Evolutionary conservation across 2,113 vertebrate species (phyloP).

Genomic region (Cyprinodon variegatus): DNA sequence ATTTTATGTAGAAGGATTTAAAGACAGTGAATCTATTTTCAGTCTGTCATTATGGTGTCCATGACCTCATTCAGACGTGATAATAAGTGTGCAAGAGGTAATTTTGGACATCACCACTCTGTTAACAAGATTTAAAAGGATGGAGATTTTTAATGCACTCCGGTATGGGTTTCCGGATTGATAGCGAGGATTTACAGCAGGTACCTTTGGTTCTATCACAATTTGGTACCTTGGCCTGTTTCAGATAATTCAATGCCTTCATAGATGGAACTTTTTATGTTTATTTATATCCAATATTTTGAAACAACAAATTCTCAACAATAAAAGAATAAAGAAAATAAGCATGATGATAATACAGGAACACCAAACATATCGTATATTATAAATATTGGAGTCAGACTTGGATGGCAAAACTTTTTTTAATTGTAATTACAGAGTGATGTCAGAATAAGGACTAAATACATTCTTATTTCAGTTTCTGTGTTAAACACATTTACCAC

Average conservation of each 20-base stretch:
- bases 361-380: no score
- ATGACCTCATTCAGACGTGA: neutral
- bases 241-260: neutral
- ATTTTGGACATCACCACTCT: neutral
- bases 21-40: neutral
- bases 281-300: neutral
- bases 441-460: no score
- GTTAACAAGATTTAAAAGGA: conserved; percentile 4
- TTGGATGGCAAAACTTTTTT: no score
- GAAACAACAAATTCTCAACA: neutral
- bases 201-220: neutral
- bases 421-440: no score
- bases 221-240: neutral
- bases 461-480: no score
- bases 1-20: neutral
- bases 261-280: neutral
- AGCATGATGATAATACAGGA: neutral
- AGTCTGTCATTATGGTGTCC: conserved; percentile 8
- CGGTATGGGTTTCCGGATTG: neutral
- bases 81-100: conserved; percentile 3
- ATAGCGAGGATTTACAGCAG: neutral
- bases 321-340: neutral
- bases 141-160: neutral
- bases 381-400: no score
- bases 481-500: no score